A percentile compares a stretch with the other conserved stretches of the same genome.
Conservation (phyloP, 2,888 invertebrate species). For the Onchidella celtica region DNA sequence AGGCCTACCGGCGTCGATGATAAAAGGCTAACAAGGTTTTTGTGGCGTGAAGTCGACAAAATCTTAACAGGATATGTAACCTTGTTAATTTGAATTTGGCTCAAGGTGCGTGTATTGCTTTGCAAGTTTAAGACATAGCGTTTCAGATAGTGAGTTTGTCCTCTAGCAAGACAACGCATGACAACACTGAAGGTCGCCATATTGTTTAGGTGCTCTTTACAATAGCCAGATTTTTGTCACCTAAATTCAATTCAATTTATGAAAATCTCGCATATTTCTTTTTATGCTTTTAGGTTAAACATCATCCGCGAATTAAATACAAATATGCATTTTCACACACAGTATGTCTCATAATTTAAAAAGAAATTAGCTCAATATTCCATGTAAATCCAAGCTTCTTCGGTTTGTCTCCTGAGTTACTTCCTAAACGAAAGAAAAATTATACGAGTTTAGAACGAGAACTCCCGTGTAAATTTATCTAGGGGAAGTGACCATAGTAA, state of each 20-base stretch:
- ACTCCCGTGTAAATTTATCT: background rate
- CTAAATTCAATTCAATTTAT: too few relatives aligned
- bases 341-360: too few relatives aligned
- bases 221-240: conserved; percentile 13
- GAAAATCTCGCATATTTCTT: too few relatives aligned
- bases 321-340: too few relatives aligned
- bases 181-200: conserved; percentile 52
- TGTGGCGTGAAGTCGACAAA: background rate
- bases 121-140: conserved; percentile 2
- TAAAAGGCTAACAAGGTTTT: conserved; percentile 9
- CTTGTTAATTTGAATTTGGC: background rate
- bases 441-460: background rate
- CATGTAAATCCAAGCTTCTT: background rate
- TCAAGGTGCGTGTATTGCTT: background rate
- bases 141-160: conserved; percentile 26
- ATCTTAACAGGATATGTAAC: background rate
- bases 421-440: background rate
- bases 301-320: too few relatives aligned
- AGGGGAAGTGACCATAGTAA: background rate
- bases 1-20: conserved; percentile 17
- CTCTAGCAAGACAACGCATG: conserved; percentile 46
- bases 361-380: background rate
- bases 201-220: conserved; percentile 30
- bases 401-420: background rate
- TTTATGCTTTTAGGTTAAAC: too few relatives aligned